Evolutionary conservation across 1,140 invertebrate genomes (phyloP).

Genomic region (Ceratina calcarata): DNA sequence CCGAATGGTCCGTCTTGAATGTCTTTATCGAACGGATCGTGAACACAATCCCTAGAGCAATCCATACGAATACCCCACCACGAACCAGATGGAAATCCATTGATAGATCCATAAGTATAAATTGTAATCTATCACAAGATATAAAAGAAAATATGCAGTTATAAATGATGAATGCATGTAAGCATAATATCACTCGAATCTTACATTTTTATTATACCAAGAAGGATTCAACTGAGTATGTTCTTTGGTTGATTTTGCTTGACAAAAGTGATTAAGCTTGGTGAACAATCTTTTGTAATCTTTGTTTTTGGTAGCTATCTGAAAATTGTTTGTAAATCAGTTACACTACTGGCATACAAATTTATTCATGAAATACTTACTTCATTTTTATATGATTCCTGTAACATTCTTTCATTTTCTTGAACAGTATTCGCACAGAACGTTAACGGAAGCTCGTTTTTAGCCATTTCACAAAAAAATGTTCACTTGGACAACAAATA

Average conservation of each 20-base stretch:
- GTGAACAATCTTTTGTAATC: constrained; percentile 71
- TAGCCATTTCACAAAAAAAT: constrained; percentile 72
- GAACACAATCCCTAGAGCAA: constrained; percentile 73
- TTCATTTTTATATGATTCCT: constrained; percentile 67
- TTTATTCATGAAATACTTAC: constrained; percentile 51
- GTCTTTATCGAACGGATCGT: constrained; percentile 70
- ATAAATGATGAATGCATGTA: background rate
- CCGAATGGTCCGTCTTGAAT: constrained; percentile 74
- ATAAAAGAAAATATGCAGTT: constrained; percentile 5
- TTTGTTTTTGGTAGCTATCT: constrained; percentile 62
- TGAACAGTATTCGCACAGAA: constrained; percentile 65
- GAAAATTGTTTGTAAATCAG: constrained; percentile 38
- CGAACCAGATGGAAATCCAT: constrained; percentile 67
- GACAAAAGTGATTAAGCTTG: constrained; percentile 66
- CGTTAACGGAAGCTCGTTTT: constrained; percentile 56
- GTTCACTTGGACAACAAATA: constrained; percentile 28
- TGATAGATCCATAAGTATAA: constrained; percentile 71
- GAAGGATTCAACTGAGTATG: constrained; percentile 17
- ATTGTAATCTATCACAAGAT: constrained; percentile 55
- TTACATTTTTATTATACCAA: constrained; percentile 42
- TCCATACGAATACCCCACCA: constrained; percentile 79
- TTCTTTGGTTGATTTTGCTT: constrained; percentile 13
- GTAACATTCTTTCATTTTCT: constrained; percentile 71
- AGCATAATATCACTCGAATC: background rate
- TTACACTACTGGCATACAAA: background rate